Evolutionary conservation across 2,888 invertebrate genomes (phyloP), one percentile per base, ranked within the genome.

Genomic region (Ophion slaviceki): DNA sequence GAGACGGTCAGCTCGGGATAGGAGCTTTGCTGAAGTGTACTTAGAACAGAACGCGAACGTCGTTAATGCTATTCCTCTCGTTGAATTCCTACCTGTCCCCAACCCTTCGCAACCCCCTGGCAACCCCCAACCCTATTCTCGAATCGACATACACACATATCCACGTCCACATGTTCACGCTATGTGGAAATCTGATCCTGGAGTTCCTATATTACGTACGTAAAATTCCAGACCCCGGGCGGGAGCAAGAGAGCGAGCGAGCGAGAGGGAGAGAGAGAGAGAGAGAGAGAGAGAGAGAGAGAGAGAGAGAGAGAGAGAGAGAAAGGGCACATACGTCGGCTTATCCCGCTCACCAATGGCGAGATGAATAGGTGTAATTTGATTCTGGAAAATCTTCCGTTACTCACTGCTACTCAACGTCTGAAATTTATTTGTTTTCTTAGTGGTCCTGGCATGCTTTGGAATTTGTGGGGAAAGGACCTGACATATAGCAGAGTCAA

Each of bases 41-140:
- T 24, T 20, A 20, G 61, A 61, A 61, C 2, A 20, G 61, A 61
- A 61, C 7, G 20, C 61, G 20, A 61, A 20, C 67, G 53, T 72
- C 71, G 47, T 80, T 71, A 66, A 59, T 78, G 36, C 66, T 72
- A 24, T 78, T 72, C 62, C 57, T 64, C 53, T 57, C 74, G 62
- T 59, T 11, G 47, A 59, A 75, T 75, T 79, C 40, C 75, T 80
- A 75, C 84, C 70, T 80, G 57, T 32, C 11, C 64, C 70, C 80
- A 24, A 68, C n/a, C 62, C 47, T 57, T n/a, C 59, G 24, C 32
- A 68, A 62, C 24, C 57, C 71, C 32, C 36, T 59, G 28, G 28
- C 32, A 70, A 64, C 40, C 40, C 40, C 40, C 40, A 40, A 40
- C 7, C 0, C 40, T 40, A 40, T 40, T 8, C 40, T 7, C n/a